phyloP scores from a whole-genome alignment of 2,797 vertebrate species.

The Odontamblyopus lacepedii region DNA sequence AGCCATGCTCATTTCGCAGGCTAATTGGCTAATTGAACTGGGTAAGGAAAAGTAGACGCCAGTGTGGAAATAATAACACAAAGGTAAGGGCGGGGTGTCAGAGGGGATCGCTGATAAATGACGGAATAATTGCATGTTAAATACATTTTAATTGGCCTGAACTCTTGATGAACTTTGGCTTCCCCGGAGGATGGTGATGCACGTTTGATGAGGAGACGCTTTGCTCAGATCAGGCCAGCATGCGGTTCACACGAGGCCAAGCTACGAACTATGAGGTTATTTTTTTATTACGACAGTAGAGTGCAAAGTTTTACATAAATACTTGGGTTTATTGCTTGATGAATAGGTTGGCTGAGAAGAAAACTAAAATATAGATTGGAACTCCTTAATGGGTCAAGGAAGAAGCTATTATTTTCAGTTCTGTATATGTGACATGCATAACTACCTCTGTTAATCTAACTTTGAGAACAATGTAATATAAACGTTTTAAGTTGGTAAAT shows the following conservation, averaged over 20 bases:
- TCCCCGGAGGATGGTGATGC: slow-evolving; percentile 9
- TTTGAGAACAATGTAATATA: too few relatives aligned
- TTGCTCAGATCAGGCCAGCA: slow-evolving; percentile 3
- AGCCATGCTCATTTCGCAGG: slow-evolving; percentile 49
- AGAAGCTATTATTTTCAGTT: not conserved
- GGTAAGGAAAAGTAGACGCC: slow-evolving; percentile 39
- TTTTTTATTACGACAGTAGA: not conserved
- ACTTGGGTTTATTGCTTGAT: not conserved
- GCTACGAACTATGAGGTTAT: not conserved
- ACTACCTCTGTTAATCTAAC: too few relatives aligned
- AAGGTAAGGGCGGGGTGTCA: slow-evolving; percentile 14
- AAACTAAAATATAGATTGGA: not conserved
- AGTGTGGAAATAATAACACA: slow-evolving; percentile 26
- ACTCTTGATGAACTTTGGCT: slow-evolving; percentile 23
- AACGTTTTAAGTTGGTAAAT: too few relatives aligned
- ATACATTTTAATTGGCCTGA: slow-evolving; percentile 38
- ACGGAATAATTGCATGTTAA: slow-evolving; percentile 49
- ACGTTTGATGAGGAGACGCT: not conserved
- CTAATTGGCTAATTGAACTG: slow-evolving; percentile 62
- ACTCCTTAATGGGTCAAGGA: not conserved
- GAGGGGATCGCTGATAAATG: slow-evolving; percentile 33
- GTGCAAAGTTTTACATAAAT: not conserved
- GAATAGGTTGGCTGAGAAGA: not conserved
- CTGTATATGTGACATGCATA: not conserved
- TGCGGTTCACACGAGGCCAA: not conserved